phyloP scores from a whole-genome alignment of 2,888 invertebrate species.

The Noctuana brunneofusca region DNA sequence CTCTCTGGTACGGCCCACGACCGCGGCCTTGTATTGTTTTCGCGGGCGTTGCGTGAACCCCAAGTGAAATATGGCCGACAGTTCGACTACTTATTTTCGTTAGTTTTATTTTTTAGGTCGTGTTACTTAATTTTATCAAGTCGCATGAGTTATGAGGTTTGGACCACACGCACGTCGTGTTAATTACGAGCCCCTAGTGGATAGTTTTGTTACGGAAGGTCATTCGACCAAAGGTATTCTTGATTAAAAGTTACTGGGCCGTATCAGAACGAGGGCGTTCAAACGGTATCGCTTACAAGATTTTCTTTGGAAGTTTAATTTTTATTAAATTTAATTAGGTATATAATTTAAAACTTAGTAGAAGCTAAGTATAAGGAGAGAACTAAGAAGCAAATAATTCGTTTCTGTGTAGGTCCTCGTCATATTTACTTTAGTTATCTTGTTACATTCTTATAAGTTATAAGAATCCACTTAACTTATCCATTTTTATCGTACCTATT shows the following conservation, averaged over 20 bases:
- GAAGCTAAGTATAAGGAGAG: no score
- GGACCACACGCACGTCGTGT: slow-evolving; percentile 73
- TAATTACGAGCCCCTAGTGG: slow-evolving; percentile 57
- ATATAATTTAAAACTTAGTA: neutral
- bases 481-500: no score
- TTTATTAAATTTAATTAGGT: neutral
- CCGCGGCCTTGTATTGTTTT: slow-evolving; percentile 81
- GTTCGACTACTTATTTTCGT: slow-evolving; percentile 77
- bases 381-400: no score
- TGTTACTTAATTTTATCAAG: slow-evolving; percentile 82
- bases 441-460: no score
- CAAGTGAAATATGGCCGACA: slow-evolving; percentile 78
- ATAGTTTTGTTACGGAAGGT: slow-evolving; percentile 21
- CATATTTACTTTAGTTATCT: no score
- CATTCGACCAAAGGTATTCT: neutral
- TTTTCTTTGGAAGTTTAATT: neutral
- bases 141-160: slow-evolving; percentile 79
- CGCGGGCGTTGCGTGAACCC: slow-evolving; percentile 79
- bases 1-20: slow-evolving; percentile 46
- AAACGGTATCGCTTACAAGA: slow-evolving; percentile 1
- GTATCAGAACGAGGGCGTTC: neutral
- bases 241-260: slow-evolving; percentile 1
- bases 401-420: no score
- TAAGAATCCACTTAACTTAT: no score
- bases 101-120: slow-evolving; percentile 74